phyloP scores from a whole-genome alignment of 2,888 invertebrate genomes.

The Halictus ligatus region DNA sequence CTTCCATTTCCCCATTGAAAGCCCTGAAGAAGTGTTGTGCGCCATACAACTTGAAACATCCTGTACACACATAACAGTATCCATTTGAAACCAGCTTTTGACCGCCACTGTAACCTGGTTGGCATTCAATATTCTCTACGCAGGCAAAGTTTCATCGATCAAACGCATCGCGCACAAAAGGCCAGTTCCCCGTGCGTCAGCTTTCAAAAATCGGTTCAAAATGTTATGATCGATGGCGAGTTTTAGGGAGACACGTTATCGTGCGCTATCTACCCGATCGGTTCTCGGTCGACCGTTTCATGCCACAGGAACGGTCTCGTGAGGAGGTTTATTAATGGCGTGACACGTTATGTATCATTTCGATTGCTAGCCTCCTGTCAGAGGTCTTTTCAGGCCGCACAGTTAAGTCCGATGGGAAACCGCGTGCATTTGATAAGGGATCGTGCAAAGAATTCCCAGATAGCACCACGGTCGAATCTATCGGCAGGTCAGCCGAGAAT shows the following conservation, averaged over 20 bases:
- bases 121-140: background rate
- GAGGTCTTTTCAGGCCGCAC: slow-evolving; percentile 69
- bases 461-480: background rate
- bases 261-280: slow-evolving; percentile 61
- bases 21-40: background rate
- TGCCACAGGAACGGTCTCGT: slow-evolving; percentile 67
- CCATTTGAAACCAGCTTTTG: background rate
- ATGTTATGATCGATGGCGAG: slow-evolving; percentile 46
- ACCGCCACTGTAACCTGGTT: background rate
- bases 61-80: background rate
- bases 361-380: slow-evolving; percentile 71
- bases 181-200: background rate
- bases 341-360: slow-evolving; percentile 79
- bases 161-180: slow-evolving; percentile 8
- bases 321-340: slow-evolving; percentile 76
- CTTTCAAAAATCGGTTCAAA: slow-evolving; percentile 25
- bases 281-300: slow-evolving; percentile 68
- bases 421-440: slow-evolving; percentile 75
- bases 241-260: slow-evolving; percentile 49
- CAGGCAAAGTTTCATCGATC: slow-evolving; percentile 25
- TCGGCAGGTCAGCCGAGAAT: background rate
- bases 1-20: background rate
- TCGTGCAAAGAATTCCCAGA: slow-evolving; percentile 27
- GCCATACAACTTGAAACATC: background rate
- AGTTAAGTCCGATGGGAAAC: slow-evolving; percentile 78